Evolutionary conservation across 2,113 vertebrate species (phyloP).

Genomic region (Anhinga anhinga): DNA sequence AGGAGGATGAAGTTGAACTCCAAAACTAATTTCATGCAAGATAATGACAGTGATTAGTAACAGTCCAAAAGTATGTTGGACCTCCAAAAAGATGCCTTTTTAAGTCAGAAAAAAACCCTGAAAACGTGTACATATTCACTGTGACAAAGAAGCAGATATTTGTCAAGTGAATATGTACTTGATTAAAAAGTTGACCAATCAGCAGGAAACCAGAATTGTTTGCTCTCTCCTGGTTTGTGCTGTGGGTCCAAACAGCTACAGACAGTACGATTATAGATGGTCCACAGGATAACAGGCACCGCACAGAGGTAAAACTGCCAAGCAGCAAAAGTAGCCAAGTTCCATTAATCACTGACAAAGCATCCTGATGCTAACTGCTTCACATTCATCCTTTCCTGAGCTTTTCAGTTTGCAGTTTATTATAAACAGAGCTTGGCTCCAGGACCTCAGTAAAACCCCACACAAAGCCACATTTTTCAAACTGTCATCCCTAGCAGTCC

Average conservation of each 20-base stretch:
- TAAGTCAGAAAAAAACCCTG: background rate
- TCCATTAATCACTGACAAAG: constrained; percentile 47
- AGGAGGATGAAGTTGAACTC: background rate
- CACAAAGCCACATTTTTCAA: background rate
- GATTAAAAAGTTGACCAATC: background rate
- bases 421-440: constrained; percentile 9
- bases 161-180: background rate
- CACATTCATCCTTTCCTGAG: constrained; percentile 2
- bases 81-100: background rate
- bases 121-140: background rate
- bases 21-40: background rate
- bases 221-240: background rate
- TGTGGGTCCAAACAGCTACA: background rate
- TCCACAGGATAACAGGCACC: background rate
- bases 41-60: background rate
- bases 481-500: background rate
- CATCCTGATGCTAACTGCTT: background rate
- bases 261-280: background rate
- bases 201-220: background rate
- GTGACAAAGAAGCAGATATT: background rate
- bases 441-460: background rate
- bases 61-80: background rate
- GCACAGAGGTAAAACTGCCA: background rate
- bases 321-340: constrained; percentile 8
- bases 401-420: constrained; percentile 24